These are phyloP conservation scores for Onthophagus sagittarius DNA, from an alignment of 2,888 invertebrate genomes.

Conservation along the genomic window DNA sequence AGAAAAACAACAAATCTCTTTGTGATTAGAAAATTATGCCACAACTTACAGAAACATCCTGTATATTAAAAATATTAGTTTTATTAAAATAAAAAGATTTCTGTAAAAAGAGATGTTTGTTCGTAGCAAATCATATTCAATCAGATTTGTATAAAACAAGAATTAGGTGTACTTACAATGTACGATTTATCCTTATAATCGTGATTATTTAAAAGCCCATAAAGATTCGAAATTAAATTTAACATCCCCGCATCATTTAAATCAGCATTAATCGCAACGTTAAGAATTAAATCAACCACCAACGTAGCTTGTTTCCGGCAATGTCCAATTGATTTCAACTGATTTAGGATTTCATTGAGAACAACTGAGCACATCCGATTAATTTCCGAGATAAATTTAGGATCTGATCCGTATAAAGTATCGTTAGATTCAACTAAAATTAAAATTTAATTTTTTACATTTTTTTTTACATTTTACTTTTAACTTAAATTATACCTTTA, in stretches of 20 bases:
- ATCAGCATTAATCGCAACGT: conserved; percentile 64
- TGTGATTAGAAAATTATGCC: no score
- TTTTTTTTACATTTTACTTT: no score
- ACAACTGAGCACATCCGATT: conserved; percentile 73
- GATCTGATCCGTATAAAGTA: conserved; percentile 83
- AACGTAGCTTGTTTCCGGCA: conserved; percentile 66
- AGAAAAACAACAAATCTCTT: no score
- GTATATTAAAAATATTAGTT: no score
- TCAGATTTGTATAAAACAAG: no score
- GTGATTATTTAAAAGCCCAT: conserved; percentile 73
- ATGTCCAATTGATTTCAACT: conserved; percentile 61
- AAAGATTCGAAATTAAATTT: conserved; percentile 73
- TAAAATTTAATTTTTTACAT: no score
- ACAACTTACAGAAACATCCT: no score
- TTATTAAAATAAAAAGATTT: no score
- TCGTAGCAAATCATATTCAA: no score
- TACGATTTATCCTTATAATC: conserved; percentile 40
- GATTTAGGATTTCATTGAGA: conserved; percentile 68
- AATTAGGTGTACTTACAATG: conserved; percentile 36
- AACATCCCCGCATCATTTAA: conserved; percentile 58
- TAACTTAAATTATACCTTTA: conserved; percentile 55
- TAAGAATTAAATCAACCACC: conserved; percentile 70
- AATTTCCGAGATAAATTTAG: conserved; percentile 77
- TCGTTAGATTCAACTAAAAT: conserved; percentile 86
- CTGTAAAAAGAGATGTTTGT: no score